These are phyloP conservation scores for Pentamera pediparva DNA, from an alignment of 53 echinoderm and acorn worm species.

Conservation along the genomic window DNA sequence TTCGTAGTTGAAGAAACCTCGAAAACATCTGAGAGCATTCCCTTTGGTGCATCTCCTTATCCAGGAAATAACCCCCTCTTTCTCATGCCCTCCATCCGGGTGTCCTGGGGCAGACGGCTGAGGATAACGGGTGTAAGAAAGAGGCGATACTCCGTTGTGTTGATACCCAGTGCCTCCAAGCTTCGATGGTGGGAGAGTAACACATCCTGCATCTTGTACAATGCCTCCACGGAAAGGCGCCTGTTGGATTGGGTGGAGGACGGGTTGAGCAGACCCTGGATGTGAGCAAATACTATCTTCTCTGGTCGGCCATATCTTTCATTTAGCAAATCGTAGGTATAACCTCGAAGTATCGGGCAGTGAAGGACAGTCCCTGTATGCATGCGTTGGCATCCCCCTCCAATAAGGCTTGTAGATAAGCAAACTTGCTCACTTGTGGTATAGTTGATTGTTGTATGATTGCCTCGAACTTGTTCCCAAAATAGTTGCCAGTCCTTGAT, in stretches of 20 bases:
- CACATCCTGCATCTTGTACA: constrained; percentile 1
- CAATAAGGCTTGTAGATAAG: background rate
- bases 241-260: background rate
- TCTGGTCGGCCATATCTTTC: background rate
- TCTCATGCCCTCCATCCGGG: constrained; percentile 2
- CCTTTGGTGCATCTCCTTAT: too few species aligned
- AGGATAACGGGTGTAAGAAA: background rate
- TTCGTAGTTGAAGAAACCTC: too few species aligned
- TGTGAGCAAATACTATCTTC: background rate
- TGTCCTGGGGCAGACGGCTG: background rate
- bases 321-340: background rate
- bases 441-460: background rate
- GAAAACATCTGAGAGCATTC: too few species aligned
- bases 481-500: background rate
- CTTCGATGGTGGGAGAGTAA: background rate
- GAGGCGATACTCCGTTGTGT: background rate
- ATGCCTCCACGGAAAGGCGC: background rate
- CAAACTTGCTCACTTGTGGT: background rate
- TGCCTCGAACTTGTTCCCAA: background rate
- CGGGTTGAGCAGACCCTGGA: background rate
- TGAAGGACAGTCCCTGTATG: background rate
- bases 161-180: constrained; percentile 6
- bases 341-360: background rate
- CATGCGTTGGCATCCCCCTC: background rate
- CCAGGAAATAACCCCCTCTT: too few species aligned